These are phyloP conservation scores for Sceloporus tristichus DNA, from an alignment of 2,113 vertebrate species.

Conservation along the genomic window DNA sequence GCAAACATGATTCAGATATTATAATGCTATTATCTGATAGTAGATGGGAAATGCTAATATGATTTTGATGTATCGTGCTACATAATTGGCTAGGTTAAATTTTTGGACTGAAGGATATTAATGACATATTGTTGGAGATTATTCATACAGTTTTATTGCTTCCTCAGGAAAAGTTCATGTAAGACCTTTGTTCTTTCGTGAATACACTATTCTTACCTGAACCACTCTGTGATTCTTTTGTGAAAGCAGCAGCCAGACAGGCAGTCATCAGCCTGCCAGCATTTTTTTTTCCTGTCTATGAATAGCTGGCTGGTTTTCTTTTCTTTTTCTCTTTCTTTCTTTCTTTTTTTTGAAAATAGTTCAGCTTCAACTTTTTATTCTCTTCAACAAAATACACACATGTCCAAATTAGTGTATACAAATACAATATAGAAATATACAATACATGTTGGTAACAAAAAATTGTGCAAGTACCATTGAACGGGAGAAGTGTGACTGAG, in stretches of 20 bases:
- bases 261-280: not conserved
- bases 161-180: slow-evolving; percentile 9
- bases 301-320: not conserved
- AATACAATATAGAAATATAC: no score
- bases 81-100: not conserved
- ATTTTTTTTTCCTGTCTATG: slow-evolving; percentile 1
- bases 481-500: no score
- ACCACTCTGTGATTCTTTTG: slow-evolving; percentile 10
- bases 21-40: not conserved
- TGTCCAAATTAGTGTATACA: no score
- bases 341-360: no score
- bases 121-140: slow-evolving; percentile 5
- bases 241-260: slow-evolving; percentile 1
- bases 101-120: slow-evolving; percentile 10
- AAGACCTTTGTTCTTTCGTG: slow-evolving; percentile 1
- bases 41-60: not conserved
- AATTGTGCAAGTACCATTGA: no score
- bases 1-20: not conserved
- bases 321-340: not conserved
- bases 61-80: slow-evolving; percentile 7
- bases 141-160: slow-evolving; percentile 17
- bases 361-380: no score
- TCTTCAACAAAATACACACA: no score
- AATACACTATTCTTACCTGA: not conserved
- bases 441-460: no score